Percentiles rank a stretch among this genome's conserved stretches.
Conservation (phyloP, 1,140 invertebrate genomes). For the Yoshiicerus persimilis region DNA sequence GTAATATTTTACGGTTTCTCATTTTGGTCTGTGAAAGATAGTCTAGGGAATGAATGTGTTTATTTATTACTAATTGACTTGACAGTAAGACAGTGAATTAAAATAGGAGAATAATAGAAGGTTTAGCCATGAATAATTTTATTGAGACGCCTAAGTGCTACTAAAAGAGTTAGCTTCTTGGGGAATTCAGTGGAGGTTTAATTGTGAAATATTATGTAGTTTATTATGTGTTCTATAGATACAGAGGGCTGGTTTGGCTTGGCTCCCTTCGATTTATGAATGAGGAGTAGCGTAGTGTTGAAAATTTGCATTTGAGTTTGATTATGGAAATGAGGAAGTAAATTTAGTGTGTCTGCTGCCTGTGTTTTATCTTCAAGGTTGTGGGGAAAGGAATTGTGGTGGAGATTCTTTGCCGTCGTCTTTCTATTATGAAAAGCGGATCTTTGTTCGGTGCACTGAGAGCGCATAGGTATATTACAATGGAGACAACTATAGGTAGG, state of each 20-base stretch:
- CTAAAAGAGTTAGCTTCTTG: background rate
- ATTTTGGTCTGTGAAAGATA: background rate
- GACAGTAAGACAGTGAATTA: background rate
- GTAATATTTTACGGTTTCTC: background rate
- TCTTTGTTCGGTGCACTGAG: no score
- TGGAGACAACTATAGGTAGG: background rate
- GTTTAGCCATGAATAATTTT: background rate
- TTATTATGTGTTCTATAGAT: background rate
- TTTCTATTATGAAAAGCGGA: no score
- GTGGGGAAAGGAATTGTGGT: background rate
- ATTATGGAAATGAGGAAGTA: constrained; percentile 23
- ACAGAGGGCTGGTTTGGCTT: background rate
- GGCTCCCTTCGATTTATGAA: background rate
- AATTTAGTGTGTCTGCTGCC: constrained; percentile 7
- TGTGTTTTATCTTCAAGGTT: constrained; percentile 3
- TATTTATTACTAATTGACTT: background rate
- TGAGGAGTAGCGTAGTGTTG: background rate
- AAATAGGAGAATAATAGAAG: background rate
- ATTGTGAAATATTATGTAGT: background rate
- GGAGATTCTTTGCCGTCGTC: background rate
- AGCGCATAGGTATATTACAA: no score
- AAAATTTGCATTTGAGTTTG: constrained; percentile 21
- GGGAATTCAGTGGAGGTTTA: background rate
- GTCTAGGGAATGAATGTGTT: background rate
- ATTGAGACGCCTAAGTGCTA: background rate